Evolutionary conservation across 2,888 invertebrate genomes (phyloP).

Genomic region (Ceratothoa steindachneri): DNA sequence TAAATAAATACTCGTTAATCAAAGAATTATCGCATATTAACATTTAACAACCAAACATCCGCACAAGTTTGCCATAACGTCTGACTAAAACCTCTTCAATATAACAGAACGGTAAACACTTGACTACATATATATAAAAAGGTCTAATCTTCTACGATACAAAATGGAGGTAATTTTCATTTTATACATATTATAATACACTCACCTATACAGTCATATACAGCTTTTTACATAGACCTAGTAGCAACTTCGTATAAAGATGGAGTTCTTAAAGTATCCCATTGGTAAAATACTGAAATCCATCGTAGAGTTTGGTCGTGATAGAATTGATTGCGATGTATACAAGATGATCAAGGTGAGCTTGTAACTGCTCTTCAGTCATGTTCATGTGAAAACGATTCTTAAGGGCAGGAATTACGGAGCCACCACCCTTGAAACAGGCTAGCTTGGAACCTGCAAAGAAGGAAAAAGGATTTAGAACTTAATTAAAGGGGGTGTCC

Average conservation of each 20-base stretch:
- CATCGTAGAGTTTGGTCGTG: constrained; percentile 96
- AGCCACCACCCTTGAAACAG: constrained; percentile 89
- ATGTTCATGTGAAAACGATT: constrained; percentile 89
- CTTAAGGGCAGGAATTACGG: constrained; percentile 80
- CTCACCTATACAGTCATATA: not conserved
- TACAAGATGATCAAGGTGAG: constrained; percentile 87
- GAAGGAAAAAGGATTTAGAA: too few species aligned
- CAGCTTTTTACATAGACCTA: not conserved
- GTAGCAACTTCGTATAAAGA: not conserved
- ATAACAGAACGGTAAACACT: not conserved
- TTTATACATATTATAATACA: not conserved
- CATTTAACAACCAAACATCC: too few species aligned
- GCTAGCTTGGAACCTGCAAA: constrained; percentile 82
- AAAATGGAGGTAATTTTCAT: not conserved
- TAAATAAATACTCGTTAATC: too few species aligned
- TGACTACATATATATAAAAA: not conserved
- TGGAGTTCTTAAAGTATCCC: constrained; percentile 67
- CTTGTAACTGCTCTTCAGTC: constrained; percentile 91
- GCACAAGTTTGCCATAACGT: not conserved
- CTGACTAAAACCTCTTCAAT: not conserved
- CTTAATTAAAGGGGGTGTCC: too few species aligned
- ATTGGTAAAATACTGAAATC: constrained; percentile 98
- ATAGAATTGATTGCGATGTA: constrained; percentile 91
- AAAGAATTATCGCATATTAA: too few species aligned
- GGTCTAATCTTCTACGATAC: not conserved